These are phyloP conservation scores for Denticeps clupeoides DNA, from an alignment of 2,797 vertebrate genomes.

Conservation along the genomic window DNA sequence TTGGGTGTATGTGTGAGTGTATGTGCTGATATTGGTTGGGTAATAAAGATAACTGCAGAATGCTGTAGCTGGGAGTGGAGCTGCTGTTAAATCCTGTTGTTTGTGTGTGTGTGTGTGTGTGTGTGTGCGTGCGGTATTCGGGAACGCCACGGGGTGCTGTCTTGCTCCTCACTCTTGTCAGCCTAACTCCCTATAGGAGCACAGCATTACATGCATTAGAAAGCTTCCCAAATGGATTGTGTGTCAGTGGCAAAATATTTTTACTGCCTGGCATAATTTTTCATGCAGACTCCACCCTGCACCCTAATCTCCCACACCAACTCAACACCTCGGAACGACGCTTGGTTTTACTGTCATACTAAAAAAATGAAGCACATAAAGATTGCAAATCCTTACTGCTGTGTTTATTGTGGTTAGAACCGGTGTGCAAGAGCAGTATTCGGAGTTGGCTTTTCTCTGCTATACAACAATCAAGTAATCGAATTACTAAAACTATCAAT, in stretches of 20 bases:
- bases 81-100: too few species aligned
- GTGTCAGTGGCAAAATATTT: constrained; percentile 35
- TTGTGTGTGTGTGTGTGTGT: too few species aligned
- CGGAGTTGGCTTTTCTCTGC: too few species aligned
- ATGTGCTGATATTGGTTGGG: background rate
- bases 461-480: too few species aligned
- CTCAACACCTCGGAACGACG: constrained; percentile 37
- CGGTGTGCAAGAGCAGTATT: too few species aligned
- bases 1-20: background rate
- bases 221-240: constrained; percentile 18
- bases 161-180: constrained; percentile 10
- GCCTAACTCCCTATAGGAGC: constrained; percentile 20
- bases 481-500: too few species aligned
- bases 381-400: too few species aligned
- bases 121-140: constrained; percentile 17
- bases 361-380: constrained; percentile 46
- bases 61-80: too few species aligned
- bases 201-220: constrained; percentile 29
- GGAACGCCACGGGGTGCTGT: background rate
- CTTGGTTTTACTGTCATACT: constrained; percentile 32
- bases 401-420: too few species aligned
- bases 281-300: constrained; percentile 14
- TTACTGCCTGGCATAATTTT: constrained; percentile 41
- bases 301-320: constrained; percentile 26
- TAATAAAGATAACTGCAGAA: constrained; percentile 1